Conservation (phyloP, 2,888 invertebrate species). For the Villa cingulata region DNA sequence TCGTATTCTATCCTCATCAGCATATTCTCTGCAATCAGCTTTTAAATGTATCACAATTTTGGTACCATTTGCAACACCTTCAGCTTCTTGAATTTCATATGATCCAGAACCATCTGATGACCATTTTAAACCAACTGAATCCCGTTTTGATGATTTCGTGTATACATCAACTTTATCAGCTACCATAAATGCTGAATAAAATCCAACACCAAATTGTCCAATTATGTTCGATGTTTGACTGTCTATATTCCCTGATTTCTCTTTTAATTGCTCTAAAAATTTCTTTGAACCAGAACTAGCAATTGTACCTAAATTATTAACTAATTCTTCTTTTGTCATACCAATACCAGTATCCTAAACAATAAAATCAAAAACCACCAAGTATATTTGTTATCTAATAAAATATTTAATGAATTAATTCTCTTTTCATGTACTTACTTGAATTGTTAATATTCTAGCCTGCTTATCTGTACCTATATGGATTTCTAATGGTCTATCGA, state of each 20-base stretch:
- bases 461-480: conserved; percentile 80
- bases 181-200: conserved; percentile 97
- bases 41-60: conserved; percentile 86
- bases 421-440: too few relatives aligned
- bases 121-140: conserved; percentile 71
- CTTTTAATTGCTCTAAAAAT: conserved; percentile 72
- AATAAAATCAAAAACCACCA: not conserved
- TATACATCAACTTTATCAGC: conserved; percentile 88
- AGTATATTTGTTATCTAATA: not conserved
- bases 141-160: conserved; percentile 54
- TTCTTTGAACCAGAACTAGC: conserved; percentile 92
- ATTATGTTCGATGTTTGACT: conserved; percentile 68
- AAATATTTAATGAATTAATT: too few relatives aligned
- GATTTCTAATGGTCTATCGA: conserved; percentile 67
- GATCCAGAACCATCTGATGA: conserved; percentile 79
- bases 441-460: conserved; percentile 68
- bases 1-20: conserved; percentile 73
- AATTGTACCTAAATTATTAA: conserved; percentile 86
- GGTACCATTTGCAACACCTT: conserved; percentile 75
- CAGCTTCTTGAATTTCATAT: conserved; percentile 78
- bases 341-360: conserved; percentile 82
- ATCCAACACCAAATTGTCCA: conserved; percentile 97
- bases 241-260: conserved; percentile 43
- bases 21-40: conserved; percentile 74
- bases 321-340: conserved; percentile 85